A percentile compares a stretch with the other conserved stretches of the same genome.
Evolutionary conservation across 2,888 invertebrate species (phyloP).

Genomic region (Caenorhabditis becei): DNA sequence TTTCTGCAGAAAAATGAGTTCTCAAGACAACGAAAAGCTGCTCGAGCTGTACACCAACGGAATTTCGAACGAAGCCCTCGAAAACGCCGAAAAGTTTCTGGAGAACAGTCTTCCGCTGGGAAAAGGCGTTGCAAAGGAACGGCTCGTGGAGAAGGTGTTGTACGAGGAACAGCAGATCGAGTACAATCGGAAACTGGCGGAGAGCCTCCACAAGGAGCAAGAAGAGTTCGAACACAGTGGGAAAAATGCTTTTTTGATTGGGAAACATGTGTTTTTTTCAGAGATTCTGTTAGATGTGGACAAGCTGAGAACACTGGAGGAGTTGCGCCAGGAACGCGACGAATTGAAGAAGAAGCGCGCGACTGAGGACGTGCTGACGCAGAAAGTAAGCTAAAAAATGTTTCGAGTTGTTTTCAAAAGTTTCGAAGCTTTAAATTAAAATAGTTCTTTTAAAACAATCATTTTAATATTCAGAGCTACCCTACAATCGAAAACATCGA

Average conservation of each 20-base stretch:
- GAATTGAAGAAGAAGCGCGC: constrained; percentile 18
- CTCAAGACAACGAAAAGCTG: not conserved
- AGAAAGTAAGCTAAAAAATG: not conserved
- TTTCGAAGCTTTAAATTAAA: too few species aligned
- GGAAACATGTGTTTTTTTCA: not conserved
- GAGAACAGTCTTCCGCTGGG: constrained; percentile 10
- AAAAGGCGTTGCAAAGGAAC: constrained; percentile 6
- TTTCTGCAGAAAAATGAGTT: constrained; percentile 24
- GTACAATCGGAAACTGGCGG: constrained; percentile 17
- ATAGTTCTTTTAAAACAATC: too few species aligned
- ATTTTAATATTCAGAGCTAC: not conserved
- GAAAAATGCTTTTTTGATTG: not conserved
- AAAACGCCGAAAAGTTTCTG: constrained; percentile 30
- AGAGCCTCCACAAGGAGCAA: not conserved
- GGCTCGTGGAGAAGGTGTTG: constrained; percentile 23
- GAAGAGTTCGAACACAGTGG: constrained; percentile 22
- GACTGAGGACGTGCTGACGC: not conserved
- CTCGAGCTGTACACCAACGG: constrained; percentile 27
- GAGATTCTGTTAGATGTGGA: not conserved
- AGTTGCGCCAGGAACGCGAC: constrained; percentile 12
- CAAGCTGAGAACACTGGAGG: constrained; percentile 7
- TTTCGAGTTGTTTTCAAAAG: too few species aligned
- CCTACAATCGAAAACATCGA: not conserved
- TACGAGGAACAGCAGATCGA: constrained; percentile 34
- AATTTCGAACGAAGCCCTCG: constrained; percentile 14